Percentiles rank a stretch among this genome's conserved stretches.
phyloP scores from a whole-genome alignment of 2,797 vertebrate species.

The Hoplostethus atlanticus region DNA sequence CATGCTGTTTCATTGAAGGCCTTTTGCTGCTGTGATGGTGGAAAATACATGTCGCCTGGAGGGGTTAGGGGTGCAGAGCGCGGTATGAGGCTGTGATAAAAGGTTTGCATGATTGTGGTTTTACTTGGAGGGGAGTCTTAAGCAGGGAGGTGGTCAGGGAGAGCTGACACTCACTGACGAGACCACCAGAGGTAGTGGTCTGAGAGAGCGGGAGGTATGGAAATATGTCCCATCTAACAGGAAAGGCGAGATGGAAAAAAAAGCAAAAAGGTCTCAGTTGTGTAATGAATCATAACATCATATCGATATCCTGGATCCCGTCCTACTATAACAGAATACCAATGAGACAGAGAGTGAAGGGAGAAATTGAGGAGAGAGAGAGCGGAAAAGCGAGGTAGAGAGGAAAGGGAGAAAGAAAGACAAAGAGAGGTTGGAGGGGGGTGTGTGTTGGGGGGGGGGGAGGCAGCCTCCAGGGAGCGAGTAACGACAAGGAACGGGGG shows the following conservation, averaged over 20 bases:
- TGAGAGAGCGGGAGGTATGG: conserved; percentile 47
- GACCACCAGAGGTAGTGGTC: conserved; percentile 73
- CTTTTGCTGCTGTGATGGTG: conserved; percentile 39
- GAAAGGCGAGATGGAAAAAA: conserved; percentile 46
- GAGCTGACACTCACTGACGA: conserved; percentile 60
- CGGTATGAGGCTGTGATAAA: conserved; percentile 47
- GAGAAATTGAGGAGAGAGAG: conserved; percentile 6
- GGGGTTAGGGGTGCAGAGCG: conserved; percentile 31
- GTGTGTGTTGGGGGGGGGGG: too few species aligned
- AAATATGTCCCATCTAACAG: conserved; percentile 52
- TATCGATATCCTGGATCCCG: conserved; percentile 51
- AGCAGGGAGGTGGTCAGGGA: conserved; percentile 50
- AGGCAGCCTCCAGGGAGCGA: background rate
- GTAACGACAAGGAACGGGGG: conserved; percentile 10
- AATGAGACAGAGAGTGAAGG: conserved; percentile 2
- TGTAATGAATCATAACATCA: conserved; percentile 54
- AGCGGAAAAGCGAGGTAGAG: conserved; percentile 9
- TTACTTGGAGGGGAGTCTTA: conserved; percentile 48
- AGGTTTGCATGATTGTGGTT: conserved; percentile 51
- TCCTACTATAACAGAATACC: conserved; percentile 33
- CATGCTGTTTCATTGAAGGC: conserved; percentile 61
- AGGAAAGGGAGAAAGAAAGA: background rate
- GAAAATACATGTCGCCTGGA: conserved; percentile 31
- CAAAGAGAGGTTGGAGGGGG: conserved; percentile 14
- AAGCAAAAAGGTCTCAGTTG: conserved; percentile 35